Percentiles rank a stretch among this genome's conserved stretches.
These are phyloP conservation scores for Abrostola triplasia DNA, from an alignment of 2,888 invertebrate genomes.

Conservation along the genomic window DNA sequence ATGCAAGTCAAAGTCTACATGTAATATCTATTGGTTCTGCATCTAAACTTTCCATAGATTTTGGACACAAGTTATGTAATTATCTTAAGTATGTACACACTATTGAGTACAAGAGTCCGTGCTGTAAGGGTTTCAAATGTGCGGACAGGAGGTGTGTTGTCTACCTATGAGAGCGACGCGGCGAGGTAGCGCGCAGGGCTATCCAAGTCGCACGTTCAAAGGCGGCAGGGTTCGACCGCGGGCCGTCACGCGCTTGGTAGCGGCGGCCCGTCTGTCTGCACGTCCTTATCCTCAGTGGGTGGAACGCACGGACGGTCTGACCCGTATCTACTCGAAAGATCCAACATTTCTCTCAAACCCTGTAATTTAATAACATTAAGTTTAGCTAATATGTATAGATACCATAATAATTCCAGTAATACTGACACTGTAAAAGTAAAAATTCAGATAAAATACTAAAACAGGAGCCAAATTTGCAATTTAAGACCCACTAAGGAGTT, in stretches of 20 bases:
- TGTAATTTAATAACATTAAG: slow-evolving; percentile 64
- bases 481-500: too few species aligned
- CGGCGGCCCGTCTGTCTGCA: slow-evolving; percentile 91
- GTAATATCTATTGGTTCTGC: slow-evolving; percentile 39
- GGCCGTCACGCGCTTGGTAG: slow-evolving; percentile 81
- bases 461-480: too few species aligned
- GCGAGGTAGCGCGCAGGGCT: slow-evolving; percentile 42
- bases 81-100: slow-evolving; percentile 52
- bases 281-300: slow-evolving; percentile 92
- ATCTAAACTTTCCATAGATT: slow-evolving; percentile 41
- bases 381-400: too few species aligned
- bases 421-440: too few species aligned
- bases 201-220: slow-evolving; percentile 57
- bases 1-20: slow-evolving; percentile 36
- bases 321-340: slow-evolving; percentile 93
- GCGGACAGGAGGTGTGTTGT: slow-evolving; percentile 65
- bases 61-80: slow-evolving; percentile 53
- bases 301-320: slow-evolving; percentile 84
- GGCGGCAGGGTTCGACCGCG: slow-evolving; percentile 69
- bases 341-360: slow-evolving; percentile 95
- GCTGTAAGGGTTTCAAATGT: slow-evolving; percentile 60
- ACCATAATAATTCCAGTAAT: too few species aligned
- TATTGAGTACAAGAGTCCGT: slow-evolving; percentile 55
- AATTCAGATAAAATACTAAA: too few species aligned
- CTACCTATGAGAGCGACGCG: slow-evolving; percentile 57